Conservation (phyloP, 2,888 invertebrate genomes). For the Scotopteryx bipunctaria region DNA sequence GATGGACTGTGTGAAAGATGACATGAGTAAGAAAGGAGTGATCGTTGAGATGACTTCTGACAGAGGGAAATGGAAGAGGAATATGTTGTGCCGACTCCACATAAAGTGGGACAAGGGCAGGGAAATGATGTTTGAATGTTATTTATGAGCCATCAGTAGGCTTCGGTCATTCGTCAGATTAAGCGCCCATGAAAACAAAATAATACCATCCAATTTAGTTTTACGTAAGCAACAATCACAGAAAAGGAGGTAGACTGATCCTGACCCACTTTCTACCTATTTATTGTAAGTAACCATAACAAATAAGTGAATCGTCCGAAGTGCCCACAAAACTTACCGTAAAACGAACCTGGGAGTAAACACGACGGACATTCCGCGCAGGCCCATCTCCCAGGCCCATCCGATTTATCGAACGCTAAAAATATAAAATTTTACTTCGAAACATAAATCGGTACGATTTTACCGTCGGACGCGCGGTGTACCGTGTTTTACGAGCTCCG, state of each 20-base stretch:
- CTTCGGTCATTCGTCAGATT: not conserved
- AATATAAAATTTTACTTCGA: conserved; percentile 53
- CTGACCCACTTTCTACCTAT: conserved; percentile 26
- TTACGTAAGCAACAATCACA: conserved; percentile 23
- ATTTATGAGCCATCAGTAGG: not conserved
- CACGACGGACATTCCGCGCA: conserved; percentile 7
- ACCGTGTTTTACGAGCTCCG: conserved; percentile 44
- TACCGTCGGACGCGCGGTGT: conserved; percentile 43
- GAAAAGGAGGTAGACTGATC: conserved; percentile 20
- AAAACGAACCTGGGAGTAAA: conserved; percentile 17
- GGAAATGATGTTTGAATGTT: too few species aligned
- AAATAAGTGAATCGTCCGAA: conserved; percentile 26
- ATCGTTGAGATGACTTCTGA: too few species aligned
- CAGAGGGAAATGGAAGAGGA: too few species aligned
- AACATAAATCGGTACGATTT: conserved; percentile 54
- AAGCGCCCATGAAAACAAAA: conserved; percentile 4
- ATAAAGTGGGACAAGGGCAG: too few species aligned
- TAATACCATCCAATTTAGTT: conserved; percentile 17
- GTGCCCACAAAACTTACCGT: conserved; percentile 26
- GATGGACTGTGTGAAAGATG: too few species aligned
- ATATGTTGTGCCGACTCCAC: too few species aligned
- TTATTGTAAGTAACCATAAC: conserved; percentile 29
- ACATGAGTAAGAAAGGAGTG: too few species aligned
- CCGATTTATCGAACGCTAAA: conserved; percentile 44
- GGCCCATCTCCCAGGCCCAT: conserved; percentile 16